These are phyloP conservation scores for Bradypodion pumilum DNA, from an alignment of 2,797 vertebrate species.

Conservation along the genomic window DNA sequence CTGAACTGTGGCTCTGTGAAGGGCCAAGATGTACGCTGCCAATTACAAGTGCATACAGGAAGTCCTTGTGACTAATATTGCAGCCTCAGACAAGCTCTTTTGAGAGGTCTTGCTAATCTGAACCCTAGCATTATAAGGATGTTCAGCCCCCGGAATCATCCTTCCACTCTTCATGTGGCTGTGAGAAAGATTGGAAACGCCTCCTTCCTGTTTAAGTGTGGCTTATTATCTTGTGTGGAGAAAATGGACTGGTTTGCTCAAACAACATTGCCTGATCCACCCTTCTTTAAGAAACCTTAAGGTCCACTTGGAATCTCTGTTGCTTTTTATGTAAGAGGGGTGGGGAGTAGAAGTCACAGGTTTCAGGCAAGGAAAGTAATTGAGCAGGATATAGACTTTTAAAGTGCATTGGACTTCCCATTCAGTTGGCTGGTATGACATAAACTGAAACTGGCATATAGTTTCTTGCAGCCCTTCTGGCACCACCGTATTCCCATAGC, in stretches of 20 bases:
- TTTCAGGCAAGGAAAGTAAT: not conserved
- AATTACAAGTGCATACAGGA: not conserved
- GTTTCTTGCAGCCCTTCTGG: no score
- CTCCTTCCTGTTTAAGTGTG: not conserved
- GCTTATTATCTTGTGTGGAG: not conserved
- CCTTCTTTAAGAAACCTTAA: no score
- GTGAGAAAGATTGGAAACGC: not conserved
- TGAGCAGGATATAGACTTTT: not conserved
- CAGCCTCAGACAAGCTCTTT: no score
- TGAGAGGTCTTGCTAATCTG: no score
- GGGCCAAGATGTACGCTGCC: not conserved
- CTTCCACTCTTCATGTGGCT: not conserved
- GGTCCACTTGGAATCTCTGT: no score
- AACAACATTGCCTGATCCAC: not conserved
- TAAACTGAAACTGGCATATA: no score
- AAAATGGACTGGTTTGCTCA: not conserved
- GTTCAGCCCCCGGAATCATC: no score
- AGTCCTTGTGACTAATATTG: not conserved
- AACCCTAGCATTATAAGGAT: no score
- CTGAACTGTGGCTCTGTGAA: not conserved
- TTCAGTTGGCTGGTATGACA: no score
- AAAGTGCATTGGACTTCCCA: not conserved
- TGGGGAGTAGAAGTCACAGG: not conserved
- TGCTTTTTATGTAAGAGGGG: not conserved
- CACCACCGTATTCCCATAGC: no score